Conservation (phyloP, 2,888 invertebrate genomes). For the Bellardia bayeri region DNA sequence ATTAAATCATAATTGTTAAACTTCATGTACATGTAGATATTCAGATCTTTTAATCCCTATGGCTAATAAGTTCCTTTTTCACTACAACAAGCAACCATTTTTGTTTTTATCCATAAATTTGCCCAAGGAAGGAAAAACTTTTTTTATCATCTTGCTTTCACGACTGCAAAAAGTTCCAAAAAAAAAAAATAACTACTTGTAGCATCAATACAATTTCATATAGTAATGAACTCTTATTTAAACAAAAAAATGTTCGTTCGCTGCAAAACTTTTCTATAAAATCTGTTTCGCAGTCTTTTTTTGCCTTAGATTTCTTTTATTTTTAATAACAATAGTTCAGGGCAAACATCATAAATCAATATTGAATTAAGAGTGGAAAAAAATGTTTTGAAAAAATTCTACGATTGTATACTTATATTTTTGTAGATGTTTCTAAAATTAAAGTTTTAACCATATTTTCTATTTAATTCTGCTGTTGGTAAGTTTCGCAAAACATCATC, state of each 20-base stretch:
- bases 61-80: neutral
- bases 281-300: neutral
- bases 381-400: neutral
- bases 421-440: neutral
- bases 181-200: conserved; percentile 52
- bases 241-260: neutral
- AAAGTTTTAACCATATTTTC: conserved; percentile 6
- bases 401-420: neutral
- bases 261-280: conserved; percentile 34
- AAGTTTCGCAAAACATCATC: conserved; percentile 23
- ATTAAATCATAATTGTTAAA: no score
- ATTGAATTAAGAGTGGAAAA: conserved; percentile 53
- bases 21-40: no score
- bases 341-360: conserved; percentile 66
- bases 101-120: conserved; percentile 3
- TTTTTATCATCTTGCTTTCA: conserved; percentile 22
- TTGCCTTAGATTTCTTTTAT: neutral
- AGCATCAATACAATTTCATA: conserved; percentile 29
- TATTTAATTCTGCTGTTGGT: neutral
- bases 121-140: conserved; percentile 3
- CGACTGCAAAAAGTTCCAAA: neutral
- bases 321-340: conserved; percentile 29
- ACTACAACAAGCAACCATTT: neutral
- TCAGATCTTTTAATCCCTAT: neutral
- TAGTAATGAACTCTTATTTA: conserved; percentile 14